Evolutionary conservation across 1,140 invertebrate species (phyloP).

Genomic region (Bombus vancouverensis): DNA sequence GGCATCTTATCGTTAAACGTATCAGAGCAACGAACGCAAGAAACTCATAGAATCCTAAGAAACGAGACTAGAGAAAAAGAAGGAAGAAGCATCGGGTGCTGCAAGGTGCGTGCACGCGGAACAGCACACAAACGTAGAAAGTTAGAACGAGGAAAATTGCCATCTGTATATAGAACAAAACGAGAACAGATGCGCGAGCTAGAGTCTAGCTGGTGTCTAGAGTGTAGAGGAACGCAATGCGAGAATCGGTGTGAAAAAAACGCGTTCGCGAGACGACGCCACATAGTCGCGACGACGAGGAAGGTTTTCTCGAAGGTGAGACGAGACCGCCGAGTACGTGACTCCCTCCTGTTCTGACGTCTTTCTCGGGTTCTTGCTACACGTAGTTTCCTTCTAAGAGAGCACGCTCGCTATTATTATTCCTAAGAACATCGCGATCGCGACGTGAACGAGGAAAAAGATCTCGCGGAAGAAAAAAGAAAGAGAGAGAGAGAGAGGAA

Average conservation of each 20-base stretch:
- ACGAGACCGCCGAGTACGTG: conserved; percentile 34
- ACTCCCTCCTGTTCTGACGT: conserved; percentile 10
- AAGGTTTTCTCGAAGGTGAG: conserved; percentile 43
- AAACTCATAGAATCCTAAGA: neutral
- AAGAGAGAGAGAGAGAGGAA: neutral
- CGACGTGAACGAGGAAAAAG: conserved; percentile 2
- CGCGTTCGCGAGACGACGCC: conserved; percentile 43
- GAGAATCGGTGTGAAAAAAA: conserved; percentile 20
- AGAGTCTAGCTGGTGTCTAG: neutral
- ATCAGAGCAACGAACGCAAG: neutral
- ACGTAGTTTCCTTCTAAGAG: neutral
- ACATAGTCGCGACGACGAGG: conserved; percentile 39
- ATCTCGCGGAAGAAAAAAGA: neutral
- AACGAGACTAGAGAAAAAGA: neutral
- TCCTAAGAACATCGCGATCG: conserved; percentile 40
- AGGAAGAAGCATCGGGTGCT: neutral
- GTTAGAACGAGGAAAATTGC: neutral
- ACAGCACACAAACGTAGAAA: neutral
- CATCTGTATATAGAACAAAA: too few species aligned
- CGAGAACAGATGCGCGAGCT: too few species aligned
- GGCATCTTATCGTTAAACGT: conserved; percentile 40
- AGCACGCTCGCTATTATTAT: conserved; percentile 36
- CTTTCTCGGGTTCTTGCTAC: neutral
- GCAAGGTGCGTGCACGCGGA: conserved; percentile 27
- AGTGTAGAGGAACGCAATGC: neutral